These are phyloP conservation scores for Loripinus fragilis DNA, from an alignment of 2,888 invertebrate genomes.

Conservation along the genomic window DNA sequence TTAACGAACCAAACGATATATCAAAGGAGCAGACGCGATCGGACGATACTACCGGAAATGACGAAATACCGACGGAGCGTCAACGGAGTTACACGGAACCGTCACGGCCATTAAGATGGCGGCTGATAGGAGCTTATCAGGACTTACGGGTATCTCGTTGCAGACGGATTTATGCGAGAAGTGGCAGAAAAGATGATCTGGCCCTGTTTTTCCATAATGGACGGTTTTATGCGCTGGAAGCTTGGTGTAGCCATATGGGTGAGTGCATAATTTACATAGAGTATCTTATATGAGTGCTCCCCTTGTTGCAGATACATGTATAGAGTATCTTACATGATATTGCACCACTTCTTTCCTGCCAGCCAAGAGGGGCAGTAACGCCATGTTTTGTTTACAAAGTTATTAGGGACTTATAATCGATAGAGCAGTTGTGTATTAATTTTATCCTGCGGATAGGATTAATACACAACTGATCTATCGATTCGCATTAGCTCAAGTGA, in stretches of 20 bases:
- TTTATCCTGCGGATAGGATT: too few relatives aligned
- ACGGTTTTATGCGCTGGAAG: slow-evolving; percentile 71
- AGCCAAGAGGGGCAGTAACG: too few relatives aligned
- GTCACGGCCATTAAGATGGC: slow-evolving; percentile 45
- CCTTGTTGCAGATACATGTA: too few relatives aligned
- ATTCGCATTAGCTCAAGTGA: too few relatives aligned
- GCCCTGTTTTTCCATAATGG: slow-evolving; percentile 69
- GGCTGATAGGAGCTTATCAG: slow-evolving; percentile 53
- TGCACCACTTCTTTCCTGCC: too few relatives aligned
- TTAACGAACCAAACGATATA: not conserved
- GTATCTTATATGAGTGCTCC: too few relatives aligned
- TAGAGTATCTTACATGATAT: too few relatives aligned
- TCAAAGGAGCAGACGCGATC: not conserved
- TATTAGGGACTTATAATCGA: too few relatives aligned
- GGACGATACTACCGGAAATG: not conserved
- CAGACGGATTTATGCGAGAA: slow-evolving; percentile 66
- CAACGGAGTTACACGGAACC: not conserved
- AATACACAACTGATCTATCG: too few relatives aligned
- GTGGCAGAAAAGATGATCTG: slow-evolving; percentile 67
- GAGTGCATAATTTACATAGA: slow-evolving; percentile 39
- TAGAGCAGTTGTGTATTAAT: too few relatives aligned
- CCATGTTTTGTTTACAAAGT: too few relatives aligned
- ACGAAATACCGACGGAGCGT: not conserved
- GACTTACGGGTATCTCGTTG: slow-evolving; percentile 64
- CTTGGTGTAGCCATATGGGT: slow-evolving; percentile 80